phyloP scores from a whole-genome alignment of 2,888 invertebrate genomes.

The Tachina fera region DNA sequence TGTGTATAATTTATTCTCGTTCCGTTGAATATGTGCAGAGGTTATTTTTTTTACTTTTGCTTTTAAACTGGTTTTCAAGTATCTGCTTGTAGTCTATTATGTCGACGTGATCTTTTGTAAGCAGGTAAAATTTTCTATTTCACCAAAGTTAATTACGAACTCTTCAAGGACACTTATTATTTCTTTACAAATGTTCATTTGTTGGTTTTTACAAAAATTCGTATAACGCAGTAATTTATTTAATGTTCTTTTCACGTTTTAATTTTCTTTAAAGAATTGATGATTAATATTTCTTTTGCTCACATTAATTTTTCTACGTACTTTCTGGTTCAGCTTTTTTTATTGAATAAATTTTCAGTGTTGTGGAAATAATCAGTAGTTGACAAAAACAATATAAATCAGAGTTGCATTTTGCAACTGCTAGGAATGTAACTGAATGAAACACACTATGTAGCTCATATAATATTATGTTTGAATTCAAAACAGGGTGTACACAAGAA shows the following conservation, averaged over 20 bases:
- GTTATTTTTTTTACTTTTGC: slow-evolving; percentile 57
- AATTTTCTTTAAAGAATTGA: slow-evolving; percentile 42
- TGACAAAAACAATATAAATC: neutral
- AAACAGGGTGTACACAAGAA: too few relatives aligned
- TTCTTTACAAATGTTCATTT: slow-evolving; percentile 23
- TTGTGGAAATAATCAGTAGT: slow-evolving; percentile 49
- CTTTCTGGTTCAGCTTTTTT: slow-evolving; percentile 56
- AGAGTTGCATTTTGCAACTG: slow-evolving; percentile 1
- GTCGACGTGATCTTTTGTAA: slow-evolving; percentile 66
- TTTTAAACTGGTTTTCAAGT: slow-evolving; percentile 65
- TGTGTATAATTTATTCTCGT: slow-evolving; percentile 27
- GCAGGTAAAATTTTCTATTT: slow-evolving; percentile 15
- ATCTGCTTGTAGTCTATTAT: slow-evolving; percentile 49
- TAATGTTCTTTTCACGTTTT: slow-evolving; percentile 5
- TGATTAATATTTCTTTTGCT: slow-evolving; percentile 53
- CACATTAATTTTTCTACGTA: slow-evolving; percentile 21
- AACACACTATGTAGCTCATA: slow-evolving; percentile 4
- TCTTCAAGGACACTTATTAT: slow-evolving; percentile 66
- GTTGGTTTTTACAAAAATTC: slow-evolving; percentile 22
- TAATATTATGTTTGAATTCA: too few relatives aligned
- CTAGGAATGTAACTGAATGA: neutral
- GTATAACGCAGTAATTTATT: slow-evolving; percentile 1
- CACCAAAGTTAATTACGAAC: slow-evolving; percentile 50
- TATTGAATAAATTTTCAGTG: slow-evolving; percentile 46
- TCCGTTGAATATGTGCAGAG: slow-evolving; percentile 26